Conservation (phyloP, 2,113 vertebrate species). For the Chlorodrepanis virens region DNA sequence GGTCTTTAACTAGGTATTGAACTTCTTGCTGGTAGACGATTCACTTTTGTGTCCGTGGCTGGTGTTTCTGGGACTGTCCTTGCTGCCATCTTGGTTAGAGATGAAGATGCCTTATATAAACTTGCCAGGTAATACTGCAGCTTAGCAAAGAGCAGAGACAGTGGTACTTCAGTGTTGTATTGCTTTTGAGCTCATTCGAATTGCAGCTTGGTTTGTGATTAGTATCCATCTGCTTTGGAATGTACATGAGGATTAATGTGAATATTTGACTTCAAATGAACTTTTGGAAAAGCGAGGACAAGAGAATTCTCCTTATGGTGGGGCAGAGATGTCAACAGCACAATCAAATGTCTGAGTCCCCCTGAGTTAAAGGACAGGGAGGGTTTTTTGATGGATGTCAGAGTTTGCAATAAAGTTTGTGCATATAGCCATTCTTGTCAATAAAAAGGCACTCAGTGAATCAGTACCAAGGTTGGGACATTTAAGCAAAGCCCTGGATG, state of each 20-base stretch:
- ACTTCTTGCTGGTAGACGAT: background rate
- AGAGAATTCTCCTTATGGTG: background rate
- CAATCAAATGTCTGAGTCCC: background rate
- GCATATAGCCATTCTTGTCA: background rate
- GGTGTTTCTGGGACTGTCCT: background rate
- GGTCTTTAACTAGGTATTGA: background rate
- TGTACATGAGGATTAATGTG: background rate
- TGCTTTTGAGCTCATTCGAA: background rate
- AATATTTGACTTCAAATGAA: background rate
- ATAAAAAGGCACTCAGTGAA: background rate
- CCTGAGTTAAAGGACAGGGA: background rate
- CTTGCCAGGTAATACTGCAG: background rate
- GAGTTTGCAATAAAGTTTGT: background rate
- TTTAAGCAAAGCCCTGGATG: background rate
- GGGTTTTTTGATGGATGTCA: background rate
- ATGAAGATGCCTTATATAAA: background rate
- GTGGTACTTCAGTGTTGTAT: background rate
- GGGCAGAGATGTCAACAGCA: background rate
- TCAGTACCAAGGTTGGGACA: background rate
- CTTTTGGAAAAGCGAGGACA: fast-evolving
- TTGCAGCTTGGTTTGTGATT: background rate
- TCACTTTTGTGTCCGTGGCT: background rate
- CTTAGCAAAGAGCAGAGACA: background rate
- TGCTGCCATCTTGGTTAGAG: background rate
- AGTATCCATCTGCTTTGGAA: background rate